These are phyloP conservation scores for Clostera curtula DNA, from an alignment of 2,888 invertebrate species.

Conservation along the genomic window DNA sequence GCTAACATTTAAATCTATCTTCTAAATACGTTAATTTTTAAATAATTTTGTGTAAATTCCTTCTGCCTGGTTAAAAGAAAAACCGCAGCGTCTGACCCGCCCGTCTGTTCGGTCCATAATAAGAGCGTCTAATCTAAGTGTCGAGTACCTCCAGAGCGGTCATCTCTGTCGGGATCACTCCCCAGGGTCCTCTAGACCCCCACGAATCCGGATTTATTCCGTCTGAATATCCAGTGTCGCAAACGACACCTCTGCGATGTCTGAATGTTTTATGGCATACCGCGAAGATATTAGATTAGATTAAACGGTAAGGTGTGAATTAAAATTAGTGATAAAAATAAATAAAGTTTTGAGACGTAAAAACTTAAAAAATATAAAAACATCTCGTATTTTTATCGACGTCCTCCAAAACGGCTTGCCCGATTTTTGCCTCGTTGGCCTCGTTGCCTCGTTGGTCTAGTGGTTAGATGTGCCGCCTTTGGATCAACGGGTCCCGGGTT, in stretches of 20 bases:
- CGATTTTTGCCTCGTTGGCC: too few relatives aligned
- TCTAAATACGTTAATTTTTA: too few relatives aligned
- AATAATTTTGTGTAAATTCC: too few relatives aligned
- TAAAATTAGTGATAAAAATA: too few relatives aligned
- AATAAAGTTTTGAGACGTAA: too few relatives aligned
- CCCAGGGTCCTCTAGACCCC: slow-evolving; percentile 62
- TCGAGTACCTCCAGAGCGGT: slow-evolving; percentile 63
- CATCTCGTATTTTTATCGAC: too few relatives aligned
- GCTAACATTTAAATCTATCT: too few relatives aligned
- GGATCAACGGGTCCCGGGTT: too few relatives aligned
- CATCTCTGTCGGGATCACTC: slow-evolving; percentile 67
- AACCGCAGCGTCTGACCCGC: slow-evolving; percentile 28
- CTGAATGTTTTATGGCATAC: slow-evolving; percentile 51
- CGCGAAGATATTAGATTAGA: slow-evolving; percentile 50
- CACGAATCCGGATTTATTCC: slow-evolving; percentile 64
- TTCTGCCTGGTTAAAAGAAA: slow-evolving; percentile 6
- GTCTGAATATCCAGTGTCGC: slow-evolving; percentile 50
- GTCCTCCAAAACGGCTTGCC: too few relatives aligned
- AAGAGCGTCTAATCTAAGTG: slow-evolving; percentile 62
- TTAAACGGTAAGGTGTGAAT: slow-evolving; percentile 38
- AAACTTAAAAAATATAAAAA: too few relatives aligned
- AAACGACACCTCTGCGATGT: slow-evolving; percentile 55
- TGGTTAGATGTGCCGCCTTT: too few relatives aligned
- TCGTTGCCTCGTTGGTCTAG: too few relatives aligned
- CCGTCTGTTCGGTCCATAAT: slow-evolving; percentile 32